Evolutionary conservation across 2,888 invertebrate genomes (phyloP), one percentile per base, ranked within the genome.

Genomic region (Metalampra italica): DNA sequence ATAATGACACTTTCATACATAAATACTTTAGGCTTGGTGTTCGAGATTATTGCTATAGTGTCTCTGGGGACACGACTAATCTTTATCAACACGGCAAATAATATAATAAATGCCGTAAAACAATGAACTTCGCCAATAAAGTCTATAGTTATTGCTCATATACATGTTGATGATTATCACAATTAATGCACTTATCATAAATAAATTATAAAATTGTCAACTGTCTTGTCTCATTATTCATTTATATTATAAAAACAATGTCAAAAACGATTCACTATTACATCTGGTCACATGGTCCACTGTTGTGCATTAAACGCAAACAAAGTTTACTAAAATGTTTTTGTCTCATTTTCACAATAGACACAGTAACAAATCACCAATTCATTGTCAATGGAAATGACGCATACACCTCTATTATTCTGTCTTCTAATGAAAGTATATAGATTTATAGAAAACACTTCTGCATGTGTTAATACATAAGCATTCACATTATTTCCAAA

Each of bases 191-290:
- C 88, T 86, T 86, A 86, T 75, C 68, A 81, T 84, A 86, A 86
- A 88, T 86, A 86, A 88, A 88, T 87, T 84, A 87, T 81, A 80
- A 81, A 86, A 82, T 82, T 78, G 84, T 87, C 84, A 88, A 86
- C 82, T 71, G 75, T 84, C 78, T 73, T 73, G 71, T 79, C 75
- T 79, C 64, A 78, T 75, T 78, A 78, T 80, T 78, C 75, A 74
- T 70, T 75, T 75, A 76, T 73, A 62, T 57, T 68, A 66, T 64
- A 49, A 81, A 84, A 88, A 81, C 78, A 83, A 87, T 85, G 86
- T 87, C 84, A 83, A 82, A 79, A 85, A 81, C 78, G 72, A 78
- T 81, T 83, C 85, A 85, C 87, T 79, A 81, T 77, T 71, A 73
- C 63, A 76, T 78, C 81, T 82, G 82, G 77, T 86, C 86, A 86